These are phyloP conservation scores for Prenolepis imparis DNA, from an alignment of 2,888 invertebrate species.

Conservation along the genomic window DNA sequence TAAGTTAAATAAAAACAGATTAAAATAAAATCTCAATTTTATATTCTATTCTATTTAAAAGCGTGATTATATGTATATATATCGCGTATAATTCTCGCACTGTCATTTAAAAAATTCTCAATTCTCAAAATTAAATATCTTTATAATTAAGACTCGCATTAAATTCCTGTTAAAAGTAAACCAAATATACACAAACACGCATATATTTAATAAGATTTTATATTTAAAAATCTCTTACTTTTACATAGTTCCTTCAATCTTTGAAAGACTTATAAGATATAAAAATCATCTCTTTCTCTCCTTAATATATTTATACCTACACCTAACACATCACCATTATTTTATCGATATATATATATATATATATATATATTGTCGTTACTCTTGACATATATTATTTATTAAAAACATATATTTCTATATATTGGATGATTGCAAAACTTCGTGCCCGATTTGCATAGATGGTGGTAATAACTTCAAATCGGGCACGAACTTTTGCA, in stretches of 20 bases:
- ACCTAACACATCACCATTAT: no score
- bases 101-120: not conserved
- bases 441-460: no score
- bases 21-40: not conserved
- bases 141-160: not conserved
- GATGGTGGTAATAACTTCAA: no score
- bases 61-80: not conserved
- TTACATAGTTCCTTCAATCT: not conserved
- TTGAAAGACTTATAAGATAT: not conserved
- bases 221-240: not conserved
- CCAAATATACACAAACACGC: not conserved
- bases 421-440: no score
- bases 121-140: constrained; percentile 7
- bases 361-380: not conserved
- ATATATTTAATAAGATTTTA: not conserved
- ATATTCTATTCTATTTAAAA: not conserved
- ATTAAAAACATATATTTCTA: not conserved
- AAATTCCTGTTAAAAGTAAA: not conserved
- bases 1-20: not conserved
- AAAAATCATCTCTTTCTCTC: not conserved
- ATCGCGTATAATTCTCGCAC: not conserved
- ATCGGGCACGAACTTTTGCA: no score
- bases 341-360: not conserved
- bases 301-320: not conserved
- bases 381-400: constrained; percentile 3